Evolutionary conservation across 64 coral and sea anemone genomes (phyloP).

Genomic region (Actinia tenebrosa): DNA sequence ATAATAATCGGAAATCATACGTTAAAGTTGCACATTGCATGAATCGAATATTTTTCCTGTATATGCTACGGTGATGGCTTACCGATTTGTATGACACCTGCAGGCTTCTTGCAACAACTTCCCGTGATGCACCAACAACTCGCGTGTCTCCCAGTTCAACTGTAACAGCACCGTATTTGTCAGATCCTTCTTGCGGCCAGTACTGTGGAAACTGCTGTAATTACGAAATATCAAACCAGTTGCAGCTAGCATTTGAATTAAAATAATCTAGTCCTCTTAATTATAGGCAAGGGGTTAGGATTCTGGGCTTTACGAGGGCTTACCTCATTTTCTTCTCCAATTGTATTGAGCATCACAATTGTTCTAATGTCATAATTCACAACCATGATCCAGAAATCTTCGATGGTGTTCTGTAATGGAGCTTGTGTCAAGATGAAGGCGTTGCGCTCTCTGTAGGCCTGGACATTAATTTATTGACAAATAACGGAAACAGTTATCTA

Average conservation of each 20-base stretch:
- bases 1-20: not conserved
- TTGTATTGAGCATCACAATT: slow-evolving; percentile 71
- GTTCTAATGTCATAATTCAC: slow-evolving; percentile 56
- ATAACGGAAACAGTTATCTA: not conserved
- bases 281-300: not conserved
- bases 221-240: not conserved
- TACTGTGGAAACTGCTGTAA: slow-evolving; percentile 10
- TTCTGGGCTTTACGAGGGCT: not conserved
- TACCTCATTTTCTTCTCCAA: slow-evolving; percentile 46
- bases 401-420: slow-evolving; percentile 63
- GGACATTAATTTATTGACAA: no score
- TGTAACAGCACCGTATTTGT: not conserved
- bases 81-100: slow-evolving; percentile 9
- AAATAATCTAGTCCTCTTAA: not conserved
- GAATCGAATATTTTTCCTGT: not conserved
- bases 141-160: not conserved
- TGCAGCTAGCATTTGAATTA: not conserved
- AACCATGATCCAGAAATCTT: slow-evolving; percentile 84
- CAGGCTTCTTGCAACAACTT: not conserved
- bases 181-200: not conserved
- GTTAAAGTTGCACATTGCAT: not conserved
- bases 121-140: not conserved
- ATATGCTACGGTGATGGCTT: not conserved
- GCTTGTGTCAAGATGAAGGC: slow-evolving; percentile 75
- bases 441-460: slow-evolving; percentile 43